A percentile compares a stretch with the other conserved stretches of the same genome.
Evolutionary conservation across 2,888 invertebrate genomes (phyloP).

Genomic region (Slavum lentiscoides): DNA sequence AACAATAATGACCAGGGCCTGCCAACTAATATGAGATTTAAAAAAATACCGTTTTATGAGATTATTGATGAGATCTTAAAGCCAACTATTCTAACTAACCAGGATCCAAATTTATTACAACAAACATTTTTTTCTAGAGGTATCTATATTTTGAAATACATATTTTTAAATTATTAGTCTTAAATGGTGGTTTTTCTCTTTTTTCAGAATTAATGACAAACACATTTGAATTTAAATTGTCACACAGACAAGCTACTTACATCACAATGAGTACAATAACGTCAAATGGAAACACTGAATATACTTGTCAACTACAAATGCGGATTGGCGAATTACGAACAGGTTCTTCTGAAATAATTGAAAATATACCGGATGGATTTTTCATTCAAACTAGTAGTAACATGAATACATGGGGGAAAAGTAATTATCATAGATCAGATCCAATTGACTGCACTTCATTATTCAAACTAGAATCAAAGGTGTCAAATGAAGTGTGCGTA

Average conservation of each 20-base stretch:
- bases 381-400: slow-evolving; percentile 88
- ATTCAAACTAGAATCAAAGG: slow-evolving; percentile 82
- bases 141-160: not conserved
- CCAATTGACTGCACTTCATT: slow-evolving; percentile 92
- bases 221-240: not conserved
- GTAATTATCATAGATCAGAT: slow-evolving; percentile 13
- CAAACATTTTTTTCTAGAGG: not conserved
- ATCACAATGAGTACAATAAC: slow-evolving; percentile 74
- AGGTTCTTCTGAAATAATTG: slow-evolving; percentile 75
- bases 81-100: slow-evolving; percentile 75
- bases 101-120: not conserved
- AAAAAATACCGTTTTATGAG: slow-evolving; percentile 90
- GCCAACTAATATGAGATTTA: slow-evolving; percentile 79
- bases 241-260: slow-evolving; percentile 70
- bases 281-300: slow-evolving; percentile 60
- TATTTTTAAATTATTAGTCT: not conserved
- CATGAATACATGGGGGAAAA: slow-evolving; percentile 69
- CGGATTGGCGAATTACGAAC: not conserved
- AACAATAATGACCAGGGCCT: no score
- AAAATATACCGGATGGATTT: slow-evolving; percentile 90
- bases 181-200: not conserved
- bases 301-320: slow-evolving; percentile 1
- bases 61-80: slow-evolving; percentile 83
- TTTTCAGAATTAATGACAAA: not conserved
- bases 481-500: slow-evolving; percentile 82